Base-by-base conservation (phyloP, 1,140 invertebrate species). In the Lucilia sericata region DNA sequence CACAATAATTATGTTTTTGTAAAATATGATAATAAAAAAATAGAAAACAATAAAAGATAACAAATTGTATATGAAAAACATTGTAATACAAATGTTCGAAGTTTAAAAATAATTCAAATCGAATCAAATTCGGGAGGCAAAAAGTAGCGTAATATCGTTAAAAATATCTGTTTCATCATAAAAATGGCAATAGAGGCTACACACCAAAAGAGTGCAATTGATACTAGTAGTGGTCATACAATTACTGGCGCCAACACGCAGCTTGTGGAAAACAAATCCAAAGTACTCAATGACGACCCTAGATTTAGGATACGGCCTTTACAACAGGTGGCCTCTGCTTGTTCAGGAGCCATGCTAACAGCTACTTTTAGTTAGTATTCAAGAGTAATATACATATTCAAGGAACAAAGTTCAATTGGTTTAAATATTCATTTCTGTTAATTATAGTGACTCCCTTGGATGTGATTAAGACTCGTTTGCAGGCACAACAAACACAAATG, bases 391-490 rank as follows among this genome's bases (percentile, higher is more conserved):
- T 30, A 30, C 25, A 7, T 42, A 1, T 55, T 55, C 81, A 82
- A 82, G 86, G 85, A 70, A 34, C 9, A 47, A 25, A 8, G 76
- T 51, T 51, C 12, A 47, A n/a, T 55, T 17, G 0, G 34, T 76
- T 42, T 36, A n/a, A 5, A 82, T 87, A 85, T 82, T 25, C n/a
- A 25, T 19, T 13, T 49, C 0, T 36, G 34, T 17, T 49, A 83
- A 86, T 94, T 94, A 74, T 90, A 99, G 98, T 99, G 88, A 99
- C 99, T 7, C 99, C 99, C 0, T 92, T 99, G 85, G 99, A 99
- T 94, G 99, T 99, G 30, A 97, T 99, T 0, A 99, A 99, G 93
- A 99, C 99, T 85, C 94, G 99, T 49, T 92, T 99, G 19, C 99
- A 99, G 93, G 95, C 97, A 4, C 98, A 99, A 91, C 95, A 97